phyloP scores from a whole-genome alignment of 1,140 invertebrate species.

The Lepidurus apus region DNA sequence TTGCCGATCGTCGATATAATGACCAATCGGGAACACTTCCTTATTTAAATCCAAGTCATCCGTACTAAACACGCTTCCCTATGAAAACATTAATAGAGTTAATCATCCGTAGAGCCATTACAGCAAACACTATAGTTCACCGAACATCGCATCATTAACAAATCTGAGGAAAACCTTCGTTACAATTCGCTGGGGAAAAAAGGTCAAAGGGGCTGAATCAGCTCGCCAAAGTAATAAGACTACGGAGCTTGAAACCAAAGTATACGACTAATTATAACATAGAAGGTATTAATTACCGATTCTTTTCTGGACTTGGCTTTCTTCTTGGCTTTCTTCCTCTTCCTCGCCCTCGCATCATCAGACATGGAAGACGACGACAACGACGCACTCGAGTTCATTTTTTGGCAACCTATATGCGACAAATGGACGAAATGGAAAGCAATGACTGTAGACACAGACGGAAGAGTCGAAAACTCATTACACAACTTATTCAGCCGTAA shows the following conservation, averaged over 20 bases:
- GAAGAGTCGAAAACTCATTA: background rate
- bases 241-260: background rate
- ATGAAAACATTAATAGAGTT: background rate
- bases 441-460: background rate
- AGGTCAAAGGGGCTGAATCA: background rate
- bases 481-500: background rate
- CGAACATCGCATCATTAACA: no score
- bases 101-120: background rate
- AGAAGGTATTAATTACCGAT: background rate
- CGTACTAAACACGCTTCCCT: slow-evolving; percentile 10
- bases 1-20: slow-evolving; percentile 40
- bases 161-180: background rate
- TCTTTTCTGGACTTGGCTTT: background rate
- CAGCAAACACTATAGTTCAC: no score
- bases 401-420: background rate
- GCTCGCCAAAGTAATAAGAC: no score
- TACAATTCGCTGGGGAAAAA: background rate
- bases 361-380: slow-evolving; percentile 9
- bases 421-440: background rate
- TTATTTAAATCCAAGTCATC: slow-evolving; percentile 35
- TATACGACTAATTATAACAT: background rate
- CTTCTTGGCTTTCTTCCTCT: background rate
- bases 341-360: background rate
- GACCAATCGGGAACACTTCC: slow-evolving; percentile 39
- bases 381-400: slow-evolving; percentile 9